Base-by-base conservation (phyloP, 2,113 vertebrate species). In the Mormyrus lacerda region DNA sequence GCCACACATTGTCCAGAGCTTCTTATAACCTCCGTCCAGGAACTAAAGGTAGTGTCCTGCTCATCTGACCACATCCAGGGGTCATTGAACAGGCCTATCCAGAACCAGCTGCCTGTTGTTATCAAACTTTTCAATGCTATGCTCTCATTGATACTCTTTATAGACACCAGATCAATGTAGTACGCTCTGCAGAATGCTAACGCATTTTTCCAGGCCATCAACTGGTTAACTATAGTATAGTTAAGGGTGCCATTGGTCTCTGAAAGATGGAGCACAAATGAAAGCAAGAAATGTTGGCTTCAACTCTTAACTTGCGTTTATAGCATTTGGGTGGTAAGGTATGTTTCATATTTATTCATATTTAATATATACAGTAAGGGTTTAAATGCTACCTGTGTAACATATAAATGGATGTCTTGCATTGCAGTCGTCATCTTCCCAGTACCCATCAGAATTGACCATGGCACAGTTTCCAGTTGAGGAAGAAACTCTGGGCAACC, bases 21-120 rank as follows among this genome's bases (percentile, higher is more conserved):
- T 24, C 3, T 58, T 44, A 35, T 24, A 31, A 87, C 51, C 8
- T 35, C 27, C 19, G 24, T 88, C 61, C 61, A 88, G 58, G 61
- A 21, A 15, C 9, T 76, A 73, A 48, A 76, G 9, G 31, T 88
- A 31, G 65, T 3, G 4, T 47, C 42, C 65, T 42, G 42, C 27
- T n/a, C n/a, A 88, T 88, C 44, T 76, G 88, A 44, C 88, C 88
- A 88, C 27, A 31, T 48, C 88, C 88, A 88, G 31, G 58, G 61
- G 24, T 73, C 48, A 79, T 88, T 88, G 88, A 76, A 88, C 88
- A 88, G 27, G 31, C 88, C 88, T 31, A 76, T 88, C 88, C 88
- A 76, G 88, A 31, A 76, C 48, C 24, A 50, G 27, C 61, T 73
- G 61, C 39, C 86, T 11, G 31, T 11, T 3, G 39, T 4, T 1